Base-by-base conservation (phyloP, 2,888 invertebrate species). In the Disparrhopalites patrizii region DNA sequence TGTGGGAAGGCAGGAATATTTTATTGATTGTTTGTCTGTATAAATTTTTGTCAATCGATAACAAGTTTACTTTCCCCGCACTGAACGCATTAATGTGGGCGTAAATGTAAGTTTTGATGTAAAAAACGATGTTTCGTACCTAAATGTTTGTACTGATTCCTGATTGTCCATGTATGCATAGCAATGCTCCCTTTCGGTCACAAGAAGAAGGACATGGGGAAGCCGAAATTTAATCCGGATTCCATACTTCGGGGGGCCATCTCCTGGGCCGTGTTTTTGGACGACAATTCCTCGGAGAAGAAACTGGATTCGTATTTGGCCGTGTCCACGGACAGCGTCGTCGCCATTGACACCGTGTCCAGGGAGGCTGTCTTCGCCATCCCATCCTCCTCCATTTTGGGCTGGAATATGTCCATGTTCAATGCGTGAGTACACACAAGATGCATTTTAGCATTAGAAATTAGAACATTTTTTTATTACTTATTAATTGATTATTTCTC, bases 281-380 rank as follows among this genome's bases (percentile, higher is more conserved):
- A 87, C 73, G 87, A 85, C 77, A 76, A 58, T 47, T 87, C 87
- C 78, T 87, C 81, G 78, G 87, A 86, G 80, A 85, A 78, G 13
- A 80, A 79, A 69, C 82, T 91, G 23, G 90, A 91, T 73, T 90
- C 91, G 77, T 86, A 89, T 71, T 83, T 95, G 77, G 94, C 91
- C 0, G 86, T 96, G 65, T 93, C 93, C 3, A 85, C 88, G 0
- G 95, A 96, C 77, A 89, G 89, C 0, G 81, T 96, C 57, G 92
- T 94, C 27, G 81, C 96, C 15, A 86, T 96, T 52, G 95, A 96
- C 78, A 89, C 91, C 76, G 84, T 83, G 68, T 86, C 89, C 0
- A 83, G 90, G 52, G 90, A 92, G 78, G 87, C 91, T 47, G 86
- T 95, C 31, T 90, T 94, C 75, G 91, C 91, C 10, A 85, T 91